Percentiles rank a stretch among this genome's conserved stretches.
phyloP scores from a whole-genome alignment of 2,888 invertebrate species.

The Gastracanthus pulcherrimus region DNA sequence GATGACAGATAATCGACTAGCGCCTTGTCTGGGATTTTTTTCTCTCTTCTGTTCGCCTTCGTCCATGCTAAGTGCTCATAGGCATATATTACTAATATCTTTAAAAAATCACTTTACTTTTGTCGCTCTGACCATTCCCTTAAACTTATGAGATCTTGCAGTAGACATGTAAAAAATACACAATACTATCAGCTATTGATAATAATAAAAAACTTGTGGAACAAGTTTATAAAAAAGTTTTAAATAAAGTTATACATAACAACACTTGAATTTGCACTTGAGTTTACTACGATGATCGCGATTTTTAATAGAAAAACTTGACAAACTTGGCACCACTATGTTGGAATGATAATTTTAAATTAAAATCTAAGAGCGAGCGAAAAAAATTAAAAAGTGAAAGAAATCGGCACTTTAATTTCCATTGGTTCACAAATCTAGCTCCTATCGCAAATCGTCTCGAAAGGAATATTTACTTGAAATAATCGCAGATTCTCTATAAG shows the following conservation, averaged over 20 bases:
- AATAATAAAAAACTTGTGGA: no score
- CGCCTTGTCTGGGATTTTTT: slow-evolving; percentile 82
- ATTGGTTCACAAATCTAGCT: no score
- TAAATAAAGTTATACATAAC: no score
- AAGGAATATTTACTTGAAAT: no score
- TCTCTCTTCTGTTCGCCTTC: slow-evolving; percentile 79
- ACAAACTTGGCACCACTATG: not conserved
- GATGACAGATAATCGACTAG: slow-evolving; percentile 82
- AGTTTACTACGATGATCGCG: not conserved
- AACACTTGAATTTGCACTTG: not conserved
- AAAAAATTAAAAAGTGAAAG: not conserved
- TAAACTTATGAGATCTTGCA: not conserved
- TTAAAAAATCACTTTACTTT: not conserved
- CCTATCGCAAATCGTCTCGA: no score
- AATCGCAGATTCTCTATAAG: not conserved
- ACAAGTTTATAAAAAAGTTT: no score
- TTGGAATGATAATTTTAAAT: not conserved
- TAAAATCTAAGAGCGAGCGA: not conserved
- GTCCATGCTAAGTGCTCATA: slow-evolving; percentile 76
- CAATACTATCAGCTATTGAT: not conserved
- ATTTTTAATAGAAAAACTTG: not conserved
- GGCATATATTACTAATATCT: not conserved
- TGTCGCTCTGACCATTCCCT: slow-evolving; percentile 13
- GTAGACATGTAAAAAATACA: not conserved
- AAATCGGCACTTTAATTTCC: not conserved